A percentile compares a stretch with the other conserved stretches of the same genome.
phyloP scores from a whole-genome alignment of 2,888 invertebrate genomes.

The Melieria omissa region DNA sequence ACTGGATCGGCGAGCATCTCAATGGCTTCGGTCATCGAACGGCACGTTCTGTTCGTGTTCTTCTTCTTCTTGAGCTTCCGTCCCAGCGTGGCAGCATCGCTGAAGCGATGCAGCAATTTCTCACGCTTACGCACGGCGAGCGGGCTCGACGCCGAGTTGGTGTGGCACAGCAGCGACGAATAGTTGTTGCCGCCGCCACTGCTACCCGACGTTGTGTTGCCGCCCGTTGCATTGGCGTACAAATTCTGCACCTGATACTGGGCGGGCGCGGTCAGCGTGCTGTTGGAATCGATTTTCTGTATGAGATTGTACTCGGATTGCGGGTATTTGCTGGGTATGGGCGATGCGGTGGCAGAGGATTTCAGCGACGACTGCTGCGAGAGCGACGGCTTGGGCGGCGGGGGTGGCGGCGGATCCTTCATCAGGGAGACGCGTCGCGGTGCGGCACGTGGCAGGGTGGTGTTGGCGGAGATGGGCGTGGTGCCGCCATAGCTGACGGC shows the following conservation, averaged over 20 bases:
- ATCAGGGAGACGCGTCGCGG: slow-evolving; percentile 63
- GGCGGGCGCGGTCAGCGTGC: slow-evolving; percentile 56
- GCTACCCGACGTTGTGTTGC: slow-evolving; percentile 35
- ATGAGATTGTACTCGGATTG: slow-evolving; percentile 65
- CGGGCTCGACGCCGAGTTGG: slow-evolving; percentile 62
- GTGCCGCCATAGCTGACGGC: slow-evolving; percentile 64
- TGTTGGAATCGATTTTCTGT: slow-evolving; percentile 61
- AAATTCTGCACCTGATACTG: slow-evolving; percentile 62
- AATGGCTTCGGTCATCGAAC: slow-evolving; percentile 67
- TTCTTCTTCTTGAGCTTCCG: slow-evolving; percentile 65
- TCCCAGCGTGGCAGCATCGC: slow-evolving; percentile 67
- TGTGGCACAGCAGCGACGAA: slow-evolving; percentile 61
- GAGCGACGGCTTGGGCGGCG: slow-evolving; percentile 59
- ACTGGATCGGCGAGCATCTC: slow-evolving; percentile 68
- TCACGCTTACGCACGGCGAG: slow-evolving; percentile 63
- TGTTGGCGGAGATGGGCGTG: slow-evolving; percentile 52
- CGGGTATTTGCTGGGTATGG: slow-evolving; percentile 62
- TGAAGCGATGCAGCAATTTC: slow-evolving; percentile 65
- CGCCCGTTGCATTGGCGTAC: slow-evolving; percentile 54
- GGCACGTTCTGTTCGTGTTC: slow-evolving; percentile 64
- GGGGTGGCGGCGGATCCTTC: slow-evolving; percentile 65
- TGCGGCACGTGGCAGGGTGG: slow-evolving; percentile 63
- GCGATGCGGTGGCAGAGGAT: slow-evolving; percentile 51
- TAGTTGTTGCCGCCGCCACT: slow-evolving; percentile 47
- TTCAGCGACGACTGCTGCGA: slow-evolving; percentile 56